These are phyloP conservation scores for Nannoperca obscura DNA, from an alignment of 2,797 vertebrate genomes.

Conservation along the genomic window DNA sequence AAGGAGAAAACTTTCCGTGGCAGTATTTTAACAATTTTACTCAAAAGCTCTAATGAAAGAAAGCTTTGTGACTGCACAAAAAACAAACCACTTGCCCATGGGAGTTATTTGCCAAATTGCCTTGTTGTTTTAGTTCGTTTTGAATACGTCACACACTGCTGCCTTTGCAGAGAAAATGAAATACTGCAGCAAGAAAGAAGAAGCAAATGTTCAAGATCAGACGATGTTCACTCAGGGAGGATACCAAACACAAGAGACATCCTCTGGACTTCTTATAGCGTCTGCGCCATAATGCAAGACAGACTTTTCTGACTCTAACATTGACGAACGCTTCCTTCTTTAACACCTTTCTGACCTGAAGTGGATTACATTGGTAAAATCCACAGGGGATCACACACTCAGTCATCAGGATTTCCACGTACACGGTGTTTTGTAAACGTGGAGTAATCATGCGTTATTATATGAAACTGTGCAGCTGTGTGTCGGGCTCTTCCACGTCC, in stretches of 20 bases:
- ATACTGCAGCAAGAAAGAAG: not conserved
- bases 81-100: not conserved
- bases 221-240: not conserved
- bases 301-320: not conserved
- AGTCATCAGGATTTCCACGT: not conserved
- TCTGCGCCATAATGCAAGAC: slow-evolving; percentile 11
- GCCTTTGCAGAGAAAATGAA: not conserved
- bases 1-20: not conserved
- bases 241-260: slow-evolving; percentile 13
- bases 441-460: slow-evolving; percentile 28
- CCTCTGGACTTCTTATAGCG: slow-evolving; percentile 8
- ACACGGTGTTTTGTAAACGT: slow-evolving; percentile 43
- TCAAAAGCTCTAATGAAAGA: slow-evolving; percentile 15
- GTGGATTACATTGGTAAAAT: not conserved
- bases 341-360: not conserved
- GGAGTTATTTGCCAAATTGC: not conserved
- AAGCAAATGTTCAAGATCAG: not conserved
- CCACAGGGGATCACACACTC: not conserved
- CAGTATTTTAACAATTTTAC: not conserved
- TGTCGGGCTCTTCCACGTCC: not conserved
- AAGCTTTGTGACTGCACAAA: not conserved
- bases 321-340: not conserved
- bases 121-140: not conserved
- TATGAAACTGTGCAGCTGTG: slow-evolving; percentile 13
- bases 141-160: not conserved